phyloP scores from a whole-genome alignment of 2,113 vertebrate genomes.

The Hypomesus transpacificus region DNA sequence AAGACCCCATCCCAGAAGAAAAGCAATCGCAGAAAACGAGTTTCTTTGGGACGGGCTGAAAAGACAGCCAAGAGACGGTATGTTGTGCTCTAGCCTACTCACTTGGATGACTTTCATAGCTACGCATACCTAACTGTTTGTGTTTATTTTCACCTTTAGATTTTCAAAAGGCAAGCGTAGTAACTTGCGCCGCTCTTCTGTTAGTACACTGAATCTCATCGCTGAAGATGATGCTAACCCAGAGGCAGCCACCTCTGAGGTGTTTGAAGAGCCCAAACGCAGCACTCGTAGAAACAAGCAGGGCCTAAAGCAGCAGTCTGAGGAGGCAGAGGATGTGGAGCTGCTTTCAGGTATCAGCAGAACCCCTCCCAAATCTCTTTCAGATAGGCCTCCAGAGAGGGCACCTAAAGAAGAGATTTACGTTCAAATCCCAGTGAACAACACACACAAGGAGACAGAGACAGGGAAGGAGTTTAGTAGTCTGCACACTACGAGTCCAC shows the following conservation, averaged over 20 bases:
- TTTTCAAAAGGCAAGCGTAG: constrained; percentile 69
- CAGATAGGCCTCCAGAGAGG: no score
- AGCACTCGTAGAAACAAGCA: constrained; percentile 65
- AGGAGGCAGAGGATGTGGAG: constrained; percentile 29
- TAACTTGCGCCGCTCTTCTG: constrained; percentile 68
- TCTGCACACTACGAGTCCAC: neutral
- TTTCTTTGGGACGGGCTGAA: constrained; percentile 69
- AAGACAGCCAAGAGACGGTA: constrained; percentile 74
- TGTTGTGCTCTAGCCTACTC: constrained; percentile 1
- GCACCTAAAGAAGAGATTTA: no score
- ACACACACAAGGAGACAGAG: no score
- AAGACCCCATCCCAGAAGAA: constrained; percentile 95
- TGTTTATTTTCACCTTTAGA: constrained; percentile 34
- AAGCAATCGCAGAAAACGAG: constrained; percentile 77
- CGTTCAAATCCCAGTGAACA: no score
- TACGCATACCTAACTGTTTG: no score
- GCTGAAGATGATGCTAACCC: constrained; percentile 45
- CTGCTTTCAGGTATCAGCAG: no score
- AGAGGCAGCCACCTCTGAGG: neutral
- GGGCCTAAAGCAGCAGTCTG: constrained; percentile 9
- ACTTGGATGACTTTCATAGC: no score
- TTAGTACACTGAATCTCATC: constrained; percentile 54
- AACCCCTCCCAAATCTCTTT: no score
- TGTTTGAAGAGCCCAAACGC: constrained; percentile 47
- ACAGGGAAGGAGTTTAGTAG: no score